These are phyloP conservation scores for Strix uralensis DNA, from an alignment of 2,113 vertebrate species.

Conservation along the genomic window DNA sequence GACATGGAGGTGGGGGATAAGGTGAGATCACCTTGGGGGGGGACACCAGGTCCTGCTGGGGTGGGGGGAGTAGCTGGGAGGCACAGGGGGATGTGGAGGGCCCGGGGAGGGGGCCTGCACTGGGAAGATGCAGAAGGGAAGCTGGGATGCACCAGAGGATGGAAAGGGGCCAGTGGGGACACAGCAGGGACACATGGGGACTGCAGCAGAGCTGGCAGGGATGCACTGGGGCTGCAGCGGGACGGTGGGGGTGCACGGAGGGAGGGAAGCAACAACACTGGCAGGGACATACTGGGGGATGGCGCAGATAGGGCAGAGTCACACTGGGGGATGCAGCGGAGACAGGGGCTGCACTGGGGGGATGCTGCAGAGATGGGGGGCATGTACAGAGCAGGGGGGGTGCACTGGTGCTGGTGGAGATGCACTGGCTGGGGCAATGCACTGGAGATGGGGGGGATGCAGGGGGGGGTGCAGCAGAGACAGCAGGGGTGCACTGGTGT, in stretches of 20 bases:
- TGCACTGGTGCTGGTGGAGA: not conserved
- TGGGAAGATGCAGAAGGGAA: not conserved
- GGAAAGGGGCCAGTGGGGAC: not conserved
- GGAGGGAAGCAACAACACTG: not conserved
- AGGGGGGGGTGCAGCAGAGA: not conserved
- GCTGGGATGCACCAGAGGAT: not conserved
- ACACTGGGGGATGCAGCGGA: not conserved
- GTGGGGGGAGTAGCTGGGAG: not conserved
- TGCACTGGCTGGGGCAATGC: not conserved
- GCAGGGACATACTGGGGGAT: rapidly evolving
- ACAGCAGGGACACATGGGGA: rapidly evolving
- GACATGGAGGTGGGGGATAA: not conserved
- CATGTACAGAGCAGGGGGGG: rapidly evolving
- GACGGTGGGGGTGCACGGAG: not conserved
- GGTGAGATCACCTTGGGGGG: not conserved
- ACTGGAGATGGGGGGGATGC: not conserved
- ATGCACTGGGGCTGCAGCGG: not conserved
- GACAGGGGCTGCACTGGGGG: not conserved
- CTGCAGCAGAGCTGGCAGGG: not conserved
- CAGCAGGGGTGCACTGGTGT: not conserved
- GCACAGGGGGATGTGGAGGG: not conserved
- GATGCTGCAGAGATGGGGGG: not conserved
- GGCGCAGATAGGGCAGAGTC: rapidly evolving
- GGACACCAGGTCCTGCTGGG: not conserved
- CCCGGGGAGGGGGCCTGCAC: not conserved